Conservation (phyloP, 2,888 invertebrate species). For the Geotrupes spiniger region DNA sequence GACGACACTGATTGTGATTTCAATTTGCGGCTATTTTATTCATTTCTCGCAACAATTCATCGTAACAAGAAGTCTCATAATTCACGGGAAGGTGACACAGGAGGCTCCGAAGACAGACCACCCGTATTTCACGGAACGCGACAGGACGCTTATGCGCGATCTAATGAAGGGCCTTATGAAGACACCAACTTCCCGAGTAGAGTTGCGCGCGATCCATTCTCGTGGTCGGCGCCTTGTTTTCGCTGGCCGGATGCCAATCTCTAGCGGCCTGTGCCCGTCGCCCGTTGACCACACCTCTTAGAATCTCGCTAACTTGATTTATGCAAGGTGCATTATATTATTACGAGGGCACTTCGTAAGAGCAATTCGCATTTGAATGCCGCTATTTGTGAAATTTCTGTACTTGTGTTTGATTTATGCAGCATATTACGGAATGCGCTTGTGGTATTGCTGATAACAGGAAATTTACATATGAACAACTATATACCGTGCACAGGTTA, state of each 20-base stretch:
- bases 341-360: slow-evolving; percentile 34
- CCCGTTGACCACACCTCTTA: slow-evolving; percentile 10
- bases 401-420: slow-evolving; percentile 33
- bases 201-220: background rate
- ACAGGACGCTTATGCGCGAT: slow-evolving; percentile 26
- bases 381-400: slow-evolving; percentile 35
- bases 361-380: slow-evolving; percentile 36
- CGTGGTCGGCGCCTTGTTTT: background rate
- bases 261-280: slow-evolving; percentile 4
- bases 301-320: slow-evolving; percentile 32
- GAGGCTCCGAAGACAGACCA: slow-evolving; percentile 29
- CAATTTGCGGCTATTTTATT: slow-evolving; percentile 31
- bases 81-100: slow-evolving; percentile 28
- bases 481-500: too few relatives aligned
- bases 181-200: slow-evolving; percentile 27
- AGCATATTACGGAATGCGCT: slow-evolving; percentile 3
- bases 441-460: slow-evolving; percentile 5
- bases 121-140: slow-evolving; percentile 31
- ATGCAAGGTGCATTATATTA: slow-evolving; percentile 37
- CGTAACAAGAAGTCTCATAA: slow-evolving; percentile 32
- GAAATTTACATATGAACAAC: slow-evolving; percentile 1
- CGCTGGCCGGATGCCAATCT: slow-evolving; percentile 3
- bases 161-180: slow-evolving; percentile 30
- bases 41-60: slow-evolving; percentile 30
- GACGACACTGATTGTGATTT: slow-evolving; percentile 23